A percentile compares a stretch with the other conserved stretches of the same genome.
Conservation (phyloP, 2,113 vertebrate species). For the Xenotilapia caudafasciata region DNA sequence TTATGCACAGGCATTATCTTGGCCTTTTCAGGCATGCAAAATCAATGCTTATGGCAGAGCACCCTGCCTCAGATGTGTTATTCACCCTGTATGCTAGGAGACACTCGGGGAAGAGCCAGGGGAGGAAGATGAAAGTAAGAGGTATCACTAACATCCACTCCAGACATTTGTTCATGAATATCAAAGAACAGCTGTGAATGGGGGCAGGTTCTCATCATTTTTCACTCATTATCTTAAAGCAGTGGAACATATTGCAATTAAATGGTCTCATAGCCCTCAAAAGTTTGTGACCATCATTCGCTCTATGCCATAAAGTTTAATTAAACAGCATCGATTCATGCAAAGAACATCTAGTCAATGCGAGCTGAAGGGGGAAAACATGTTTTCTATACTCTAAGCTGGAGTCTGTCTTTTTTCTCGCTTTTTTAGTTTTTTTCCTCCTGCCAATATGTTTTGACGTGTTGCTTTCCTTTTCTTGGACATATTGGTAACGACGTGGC, state of each 20-base stretch:
- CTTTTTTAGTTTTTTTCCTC: neutral
- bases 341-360: neutral
- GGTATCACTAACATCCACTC: slow-evolving; percentile 70
- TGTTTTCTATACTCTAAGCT: neutral
- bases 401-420: neutral
- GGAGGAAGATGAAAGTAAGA: slow-evolving; percentile 74
- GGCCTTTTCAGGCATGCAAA: slow-evolving; percentile 59
- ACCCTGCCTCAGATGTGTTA: slow-evolving; percentile 58
- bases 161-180: slow-evolving; percentile 81
- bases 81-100: slow-evolving; percentile 55
- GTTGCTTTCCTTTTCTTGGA: neutral
- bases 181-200: slow-evolving; percentile 77
- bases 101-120: slow-evolving; percentile 70
- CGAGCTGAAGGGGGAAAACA: neutral
- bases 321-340: slow-evolving; percentile 28
- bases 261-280: slow-evolving; percentile 33
- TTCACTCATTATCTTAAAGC: slow-evolving; percentile 60
- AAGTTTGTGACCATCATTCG: slow-evolving; percentile 23
- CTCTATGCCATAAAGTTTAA: slow-evolving; percentile 7
- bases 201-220: slow-evolving; percentile 54
- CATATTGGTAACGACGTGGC: neutral
- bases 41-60: slow-evolving; percentile 45
- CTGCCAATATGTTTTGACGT: neutral
- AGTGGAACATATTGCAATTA: slow-evolving; percentile 52
- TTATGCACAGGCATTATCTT: slow-evolving; percentile 53